Base-by-base conservation (phyloP, 1,140 invertebrate species). In the Ceratoteleas bidentatus region DNA sequence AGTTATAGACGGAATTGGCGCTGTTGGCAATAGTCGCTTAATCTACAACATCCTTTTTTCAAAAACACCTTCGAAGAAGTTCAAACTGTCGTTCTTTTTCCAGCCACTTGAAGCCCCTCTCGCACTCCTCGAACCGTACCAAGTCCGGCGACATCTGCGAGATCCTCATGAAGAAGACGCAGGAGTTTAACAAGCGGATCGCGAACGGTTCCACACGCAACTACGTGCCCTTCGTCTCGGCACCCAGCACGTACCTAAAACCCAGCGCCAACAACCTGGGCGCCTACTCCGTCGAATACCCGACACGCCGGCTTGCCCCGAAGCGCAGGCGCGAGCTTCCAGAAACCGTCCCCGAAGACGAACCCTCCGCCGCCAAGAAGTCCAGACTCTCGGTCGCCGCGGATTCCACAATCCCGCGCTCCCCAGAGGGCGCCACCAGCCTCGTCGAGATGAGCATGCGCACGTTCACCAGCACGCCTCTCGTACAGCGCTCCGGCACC, bases 181-280 rank as follows among this genome's bases (percentile, higher is more conserved):
- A 65, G 14, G 90, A 91, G 16, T 90, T 90, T 0, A 90, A 86
- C 54, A 50, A 84, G 5, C 84, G 72, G 61, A 81, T 33, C 47
- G 4, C 24, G 4, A 75, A 38, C 43, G 84, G 74, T 33, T 72
- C 14, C 45, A 72, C 38, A 34, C 69, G 6, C 72, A 83, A 68
- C 52, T 81, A 86, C 36, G 43, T 91, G n/a, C 91, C 91, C 5
- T 92, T 92, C 13, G 53, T 92, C 1, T 90, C 85, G 9, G 88
- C 90, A 5, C 91, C 91, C 0, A 89, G 88, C 24, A 45, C 66
- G 0, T 88, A 85, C 10, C 49, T 86, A 1, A 89, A 54, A 15
- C 0, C 65, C 0, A 83, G 13, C 32, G 62, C 16, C 0, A 73
- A 66, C 5, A 75, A 72, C 1, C 69, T 54, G 7, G 85, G 84